These are phyloP conservation scores for Cephalopterus ornatus DNA, from an alignment of 2,113 vertebrate species.

Conservation along the genomic window DNA sequence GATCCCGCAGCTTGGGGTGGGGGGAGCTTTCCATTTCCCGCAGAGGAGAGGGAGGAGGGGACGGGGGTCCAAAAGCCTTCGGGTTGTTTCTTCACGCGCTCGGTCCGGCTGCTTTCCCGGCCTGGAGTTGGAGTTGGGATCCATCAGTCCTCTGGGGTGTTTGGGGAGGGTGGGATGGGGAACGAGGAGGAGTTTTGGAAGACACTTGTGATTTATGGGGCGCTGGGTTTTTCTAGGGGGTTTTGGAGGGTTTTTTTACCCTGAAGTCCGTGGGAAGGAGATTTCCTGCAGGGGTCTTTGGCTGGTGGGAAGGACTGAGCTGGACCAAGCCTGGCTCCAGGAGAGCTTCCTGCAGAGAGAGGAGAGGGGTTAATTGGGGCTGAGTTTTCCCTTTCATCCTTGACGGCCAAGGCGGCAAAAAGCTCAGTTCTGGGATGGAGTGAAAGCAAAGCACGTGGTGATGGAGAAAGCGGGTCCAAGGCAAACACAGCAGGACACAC, in stretches of 20 bases:
- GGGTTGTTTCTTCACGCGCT: background rate
- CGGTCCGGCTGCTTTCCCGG: background rate
- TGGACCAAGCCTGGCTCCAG: background rate
- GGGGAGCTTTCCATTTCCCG: background rate
- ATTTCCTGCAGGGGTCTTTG: background rate
- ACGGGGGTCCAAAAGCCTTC: background rate
- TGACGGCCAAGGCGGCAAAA: background rate
- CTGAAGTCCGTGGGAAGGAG: background rate
- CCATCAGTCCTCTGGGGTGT: background rate
- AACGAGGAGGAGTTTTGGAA: background rate
- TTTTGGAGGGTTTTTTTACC: background rate
- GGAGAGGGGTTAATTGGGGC: fast-evolving
- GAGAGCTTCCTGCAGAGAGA: background rate
- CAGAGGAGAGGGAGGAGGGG: background rate
- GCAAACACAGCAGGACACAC: background rate
- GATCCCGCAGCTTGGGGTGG: slow-evolving; percentile 26
- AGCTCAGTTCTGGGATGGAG: background rate
- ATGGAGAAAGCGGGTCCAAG: background rate
- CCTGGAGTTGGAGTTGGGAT: background rate
- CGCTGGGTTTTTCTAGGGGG: background rate
- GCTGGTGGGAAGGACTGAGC: background rate
- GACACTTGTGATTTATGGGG: background rate
- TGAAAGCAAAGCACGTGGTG: background rate
- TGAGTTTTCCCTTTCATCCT: background rate
- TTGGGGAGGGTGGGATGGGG: background rate